Conservation (phyloP, 2,797 vertebrate genomes). For the Sebastes reedi region DNA sequence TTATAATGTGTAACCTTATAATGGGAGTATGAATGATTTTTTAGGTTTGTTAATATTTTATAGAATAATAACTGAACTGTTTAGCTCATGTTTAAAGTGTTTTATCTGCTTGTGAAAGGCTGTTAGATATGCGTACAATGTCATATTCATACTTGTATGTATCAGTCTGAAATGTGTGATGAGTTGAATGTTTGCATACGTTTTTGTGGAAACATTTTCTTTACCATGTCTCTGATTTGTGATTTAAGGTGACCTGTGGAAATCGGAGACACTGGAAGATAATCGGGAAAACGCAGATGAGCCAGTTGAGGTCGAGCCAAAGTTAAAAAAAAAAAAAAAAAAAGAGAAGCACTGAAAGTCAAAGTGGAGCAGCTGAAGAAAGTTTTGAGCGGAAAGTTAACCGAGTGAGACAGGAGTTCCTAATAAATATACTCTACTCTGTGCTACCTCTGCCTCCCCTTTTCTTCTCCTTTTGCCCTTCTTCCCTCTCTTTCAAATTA, state of each 20-base stretch:
- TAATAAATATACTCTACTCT: slow-evolving; percentile 65
- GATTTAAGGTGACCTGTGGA: slow-evolving; percentile 55
- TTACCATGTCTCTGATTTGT: slow-evolving; percentile 44
- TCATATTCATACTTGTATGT: background rate
- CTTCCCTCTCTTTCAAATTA: slow-evolving; percentile 77
- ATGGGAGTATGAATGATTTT: background rate
- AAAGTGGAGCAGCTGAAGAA: slow-evolving; percentile 65
- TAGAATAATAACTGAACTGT: background rate
- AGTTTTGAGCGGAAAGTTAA: slow-evolving; percentile 69
- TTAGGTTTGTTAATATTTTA: background rate
- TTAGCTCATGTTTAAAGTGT: background rate
- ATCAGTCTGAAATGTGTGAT: slow-evolving; percentile 3
- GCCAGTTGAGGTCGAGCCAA: slow-evolving; percentile 48
- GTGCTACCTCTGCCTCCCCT: slow-evolving; percentile 61
- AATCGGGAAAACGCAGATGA: slow-evolving; percentile 46
- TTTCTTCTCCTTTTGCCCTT: slow-evolving; percentile 63
- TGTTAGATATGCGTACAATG: background rate
- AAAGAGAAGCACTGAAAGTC: slow-evolving; percentile 34
- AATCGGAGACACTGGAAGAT: slow-evolving; percentile 46
- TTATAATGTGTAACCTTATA: background rate
- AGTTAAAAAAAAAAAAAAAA: slow-evolving; percentile 4
- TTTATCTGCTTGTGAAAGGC: background rate
- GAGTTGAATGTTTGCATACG: background rate
- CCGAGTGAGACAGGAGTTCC: slow-evolving; percentile 69
- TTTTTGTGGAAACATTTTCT: slow-evolving; percentile 35